phyloP scores from a whole-genome alignment of 2,888 invertebrate genomes.

The Chesias legatella region DNA sequence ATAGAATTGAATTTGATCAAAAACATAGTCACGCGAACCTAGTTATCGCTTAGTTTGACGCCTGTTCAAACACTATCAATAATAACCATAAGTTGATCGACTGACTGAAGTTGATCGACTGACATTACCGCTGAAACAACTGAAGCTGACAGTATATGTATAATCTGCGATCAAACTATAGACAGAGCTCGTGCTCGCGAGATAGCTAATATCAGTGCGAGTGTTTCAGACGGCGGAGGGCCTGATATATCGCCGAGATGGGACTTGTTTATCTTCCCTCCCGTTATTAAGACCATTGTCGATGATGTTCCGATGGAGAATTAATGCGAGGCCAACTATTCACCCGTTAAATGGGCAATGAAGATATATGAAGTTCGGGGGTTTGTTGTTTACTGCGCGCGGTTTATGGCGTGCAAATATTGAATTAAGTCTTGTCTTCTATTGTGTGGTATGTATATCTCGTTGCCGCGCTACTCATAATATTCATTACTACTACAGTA shows the following conservation, averaged over 20 bases:
- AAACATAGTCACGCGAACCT: too few relatives aligned
- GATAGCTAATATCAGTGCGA: constrained; percentile 19
- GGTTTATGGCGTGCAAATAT: constrained; percentile 19
- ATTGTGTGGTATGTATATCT: constrained; percentile 1
- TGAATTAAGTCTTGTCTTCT: constrained; percentile 9
- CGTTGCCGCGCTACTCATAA: too few relatives aligned
- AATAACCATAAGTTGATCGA: too few relatives aligned
- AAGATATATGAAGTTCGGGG: constrained; percentile 22
- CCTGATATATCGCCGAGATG: constrained; percentile 61
- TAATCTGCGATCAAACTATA: constrained; percentile 8
- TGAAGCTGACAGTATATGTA: background rate
- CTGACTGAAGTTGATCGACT: too few relatives aligned
- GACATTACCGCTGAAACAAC: too few relatives aligned
- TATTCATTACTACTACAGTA: too few relatives aligned
- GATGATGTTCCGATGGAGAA: constrained; percentile 43
- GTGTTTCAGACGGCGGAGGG: constrained; percentile 22
- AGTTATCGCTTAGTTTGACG: too few relatives aligned
- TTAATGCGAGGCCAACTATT: constrained; percentile 35
- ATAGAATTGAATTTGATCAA: too few relatives aligned
- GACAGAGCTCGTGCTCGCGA: constrained; percentile 13
- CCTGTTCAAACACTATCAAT: too few relatives aligned
- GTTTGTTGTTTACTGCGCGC: constrained; percentile 15
- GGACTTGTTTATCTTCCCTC: constrained; percentile 59
- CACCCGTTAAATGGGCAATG: constrained; percentile 27
- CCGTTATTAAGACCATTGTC: constrained; percentile 52